These are phyloP conservation scores for Neodiprion fabricii DNA, from an alignment of 1,140 invertebrate species.

Conservation along the genomic window DNA sequence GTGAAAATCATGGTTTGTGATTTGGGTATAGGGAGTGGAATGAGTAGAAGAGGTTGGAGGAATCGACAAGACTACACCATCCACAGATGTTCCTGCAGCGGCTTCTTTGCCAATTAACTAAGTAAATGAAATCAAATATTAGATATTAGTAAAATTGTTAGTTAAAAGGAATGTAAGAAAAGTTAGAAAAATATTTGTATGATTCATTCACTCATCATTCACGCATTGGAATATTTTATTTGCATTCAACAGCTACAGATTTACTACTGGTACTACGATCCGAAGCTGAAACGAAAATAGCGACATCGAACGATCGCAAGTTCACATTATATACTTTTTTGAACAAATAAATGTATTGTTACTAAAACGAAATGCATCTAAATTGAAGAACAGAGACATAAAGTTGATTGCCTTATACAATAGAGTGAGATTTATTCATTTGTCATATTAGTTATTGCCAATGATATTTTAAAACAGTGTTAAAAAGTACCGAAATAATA, in stretches of 20 bases:
- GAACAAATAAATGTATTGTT: background rate
- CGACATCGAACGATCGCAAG: background rate
- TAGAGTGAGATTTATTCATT: background rate
- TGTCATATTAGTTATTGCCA: background rate
- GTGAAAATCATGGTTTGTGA: constrained; percentile 38
- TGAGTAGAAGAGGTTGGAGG: constrained; percentile 23
- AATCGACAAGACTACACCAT: constrained; percentile 38
- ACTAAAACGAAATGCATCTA: background rate
- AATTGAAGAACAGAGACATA: background rate
- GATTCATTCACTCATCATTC: background rate
- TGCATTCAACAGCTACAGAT: no score
- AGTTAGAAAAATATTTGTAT: background rate
- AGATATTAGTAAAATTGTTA: constrained; percentile 41
- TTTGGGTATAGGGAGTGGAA: constrained; percentile 27
- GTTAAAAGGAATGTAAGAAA: constrained; percentile 20
- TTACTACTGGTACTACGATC: no score
- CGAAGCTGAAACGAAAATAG: no score
- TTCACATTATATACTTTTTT: background rate
- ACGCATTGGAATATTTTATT: background rate
- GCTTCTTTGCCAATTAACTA: constrained; percentile 46
- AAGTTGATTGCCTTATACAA: background rate
- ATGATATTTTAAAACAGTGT: background rate
- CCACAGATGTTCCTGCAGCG: constrained; percentile 46
- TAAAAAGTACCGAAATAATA: background rate
- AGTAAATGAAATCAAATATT: constrained; percentile 33